Base-by-base conservation (phyloP, 2,888 invertebrate species). In the Pammene aurita region DNA sequence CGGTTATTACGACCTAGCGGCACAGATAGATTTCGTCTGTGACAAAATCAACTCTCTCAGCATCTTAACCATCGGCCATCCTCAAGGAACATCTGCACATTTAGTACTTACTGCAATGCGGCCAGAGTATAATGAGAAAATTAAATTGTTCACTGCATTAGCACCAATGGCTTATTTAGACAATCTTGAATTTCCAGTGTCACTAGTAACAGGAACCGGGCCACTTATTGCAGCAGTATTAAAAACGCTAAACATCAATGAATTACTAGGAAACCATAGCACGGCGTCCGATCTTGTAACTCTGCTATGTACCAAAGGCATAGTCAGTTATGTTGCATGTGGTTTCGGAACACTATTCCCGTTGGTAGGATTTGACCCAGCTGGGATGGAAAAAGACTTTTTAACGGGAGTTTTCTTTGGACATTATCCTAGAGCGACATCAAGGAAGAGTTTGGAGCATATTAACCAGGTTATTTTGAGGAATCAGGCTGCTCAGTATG, bases 21-120 rank as follows among this genome's bases (percentile, higher is more conserved):
- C 95, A 0, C 94, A 94, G 81, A 93, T 89, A 7, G 87, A 90
- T 73, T 83, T 83, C 62, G 77, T 90, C 13, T 71, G 87, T 1
- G 63, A 73, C 0, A 61, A 71, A 6, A 95, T 95, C 0, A 90
- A 92, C 1, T 86, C 92, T 48, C 73, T 90, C 0, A 87, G 94
- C 67, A 73, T 96, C 0, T 93, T 93, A 75, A 96, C 95, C 79
- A 84, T 95, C 7, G 96, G 96, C 1, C 96, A 96, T 80, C 96
- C 96, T 7, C 94, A 93, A 84, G 96, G 96, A 26, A 94, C 94
- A 0, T 94, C 94, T 0, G 78, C 86, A 50, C 94, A 93, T 75
- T 94, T 91, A 72, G 93, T 93, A 0, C 90, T 94, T 89, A 81
- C 87, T 4, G 92, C 94, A 0, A 80, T 90, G 46, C 83, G 80